Evolutionary conservation across 2,113 vertebrate species (phyloP).

Genomic region (Anoura caudifer): DNA sequence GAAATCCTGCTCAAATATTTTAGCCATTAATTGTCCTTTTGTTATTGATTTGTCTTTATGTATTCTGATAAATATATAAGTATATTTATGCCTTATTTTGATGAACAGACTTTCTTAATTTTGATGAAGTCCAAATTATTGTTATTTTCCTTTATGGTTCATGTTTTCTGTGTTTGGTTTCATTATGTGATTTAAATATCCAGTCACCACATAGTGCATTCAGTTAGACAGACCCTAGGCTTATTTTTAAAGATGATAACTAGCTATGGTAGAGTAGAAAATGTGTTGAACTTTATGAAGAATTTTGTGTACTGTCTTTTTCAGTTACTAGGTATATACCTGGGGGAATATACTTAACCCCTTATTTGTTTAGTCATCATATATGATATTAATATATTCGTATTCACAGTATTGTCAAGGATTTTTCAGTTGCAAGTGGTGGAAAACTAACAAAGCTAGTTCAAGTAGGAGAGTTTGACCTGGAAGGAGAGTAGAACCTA

Average conservation of each 20-base stretch:
- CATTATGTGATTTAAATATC: neutral
- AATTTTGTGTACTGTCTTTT: neutral
- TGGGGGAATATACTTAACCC: neutral
- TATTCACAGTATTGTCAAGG: neutral
- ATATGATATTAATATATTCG: neutral
- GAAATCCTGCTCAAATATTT: neutral
- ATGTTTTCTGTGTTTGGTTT: neutral
- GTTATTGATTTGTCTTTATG: neutral
- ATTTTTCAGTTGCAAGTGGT: neutral
- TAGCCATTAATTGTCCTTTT: neutral
- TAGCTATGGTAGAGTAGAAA: neutral
- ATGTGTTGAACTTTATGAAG: neutral
- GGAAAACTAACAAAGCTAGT: neutral
- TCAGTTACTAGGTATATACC: neutral
- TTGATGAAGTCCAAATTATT: neutral
- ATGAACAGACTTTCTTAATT: neutral
- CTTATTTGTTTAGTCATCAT: neutral
- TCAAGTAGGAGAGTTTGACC: neutral
- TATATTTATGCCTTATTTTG: neutral
- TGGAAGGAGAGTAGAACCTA: neutral
- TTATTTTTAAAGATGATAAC: slow-evolving; percentile 5
- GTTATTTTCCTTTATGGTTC: neutral
- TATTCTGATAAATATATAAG: neutral
- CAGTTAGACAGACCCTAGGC: neutral
- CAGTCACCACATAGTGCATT: neutral